These are phyloP conservation scores for Phymatocera aterrima DNA, from an alignment of 2,888 invertebrate genomes.

Conservation along the genomic window DNA sequence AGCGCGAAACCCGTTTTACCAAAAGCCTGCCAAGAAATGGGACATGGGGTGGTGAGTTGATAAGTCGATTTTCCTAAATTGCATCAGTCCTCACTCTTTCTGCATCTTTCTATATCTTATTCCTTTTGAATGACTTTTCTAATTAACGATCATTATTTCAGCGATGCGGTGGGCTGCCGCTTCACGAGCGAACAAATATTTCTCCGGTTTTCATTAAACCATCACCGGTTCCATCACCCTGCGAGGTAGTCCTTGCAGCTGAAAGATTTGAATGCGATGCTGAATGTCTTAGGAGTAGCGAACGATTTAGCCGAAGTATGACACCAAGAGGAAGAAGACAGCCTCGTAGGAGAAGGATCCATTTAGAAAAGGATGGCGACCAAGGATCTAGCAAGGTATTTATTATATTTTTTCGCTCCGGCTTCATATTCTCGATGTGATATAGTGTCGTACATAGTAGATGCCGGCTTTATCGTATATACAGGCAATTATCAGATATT, in stretches of 20 bases:
- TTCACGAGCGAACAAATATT: constrained; percentile 71
- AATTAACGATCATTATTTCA: constrained; percentile 50
- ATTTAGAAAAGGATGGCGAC: constrained; percentile 62
- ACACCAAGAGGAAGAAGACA: constrained; percentile 77
- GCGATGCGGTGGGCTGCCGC: constrained; percentile 69
- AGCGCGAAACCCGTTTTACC: constrained; percentile 69
- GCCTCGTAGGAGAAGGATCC: constrained; percentile 63
- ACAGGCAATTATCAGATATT: too few species aligned
- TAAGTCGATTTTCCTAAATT: not conserved
- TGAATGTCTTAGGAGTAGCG: constrained; percentile 80
- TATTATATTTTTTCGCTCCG: not conserved
- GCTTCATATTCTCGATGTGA: not conserved
- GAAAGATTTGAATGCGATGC: constrained; percentile 78
- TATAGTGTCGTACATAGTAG: not conserved
- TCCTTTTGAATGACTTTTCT: not conserved
- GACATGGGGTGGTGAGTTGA: constrained; percentile 71
- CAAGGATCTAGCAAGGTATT: constrained; percentile 66
- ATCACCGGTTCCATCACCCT: constrained; percentile 66
- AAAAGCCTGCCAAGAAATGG: constrained; percentile 70
- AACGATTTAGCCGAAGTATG: constrained; percentile 80
- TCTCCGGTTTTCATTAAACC: constrained; percentile 68
- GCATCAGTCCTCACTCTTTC: too few species aligned
- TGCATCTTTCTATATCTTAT: too few species aligned
- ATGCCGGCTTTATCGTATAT: not conserved
- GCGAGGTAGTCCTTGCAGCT: constrained; percentile 64